phyloP scores from a whole-genome alignment of 1,140 invertebrate genomes.

The Lamellibrachia luymesi region DNA sequence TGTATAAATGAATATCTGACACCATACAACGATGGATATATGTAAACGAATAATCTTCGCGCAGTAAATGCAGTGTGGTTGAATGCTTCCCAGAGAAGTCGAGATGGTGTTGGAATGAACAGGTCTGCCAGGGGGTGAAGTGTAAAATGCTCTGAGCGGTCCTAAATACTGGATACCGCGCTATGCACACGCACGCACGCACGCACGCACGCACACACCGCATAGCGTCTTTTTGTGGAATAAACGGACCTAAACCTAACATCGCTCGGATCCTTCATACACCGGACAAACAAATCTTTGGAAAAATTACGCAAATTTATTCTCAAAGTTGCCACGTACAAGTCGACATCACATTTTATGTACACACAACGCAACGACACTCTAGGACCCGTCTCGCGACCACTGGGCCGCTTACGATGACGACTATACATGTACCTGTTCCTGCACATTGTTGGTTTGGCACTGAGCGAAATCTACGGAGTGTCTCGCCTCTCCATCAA shows the following conservation, averaged over 20 bases:
- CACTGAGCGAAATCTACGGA: background rate
- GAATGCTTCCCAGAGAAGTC: too few species aligned
- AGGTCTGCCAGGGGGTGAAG: too few species aligned
- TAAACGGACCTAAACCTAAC: background rate
- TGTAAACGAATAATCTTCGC: too few species aligned
- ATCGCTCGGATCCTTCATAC: background rate
- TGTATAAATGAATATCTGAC: too few species aligned
- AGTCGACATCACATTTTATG: background rate
- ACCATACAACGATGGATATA: too few species aligned
- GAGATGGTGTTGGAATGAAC: too few species aligned
- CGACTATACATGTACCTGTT: background rate
- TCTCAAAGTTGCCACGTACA: background rate
- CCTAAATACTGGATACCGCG: too few species aligned
- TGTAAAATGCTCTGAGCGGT: too few species aligned
- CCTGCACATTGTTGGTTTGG: background rate
- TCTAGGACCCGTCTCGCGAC: background rate
- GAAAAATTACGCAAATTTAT: constrained; percentile 3
- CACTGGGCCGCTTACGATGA: background rate
- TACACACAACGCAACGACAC: background rate
- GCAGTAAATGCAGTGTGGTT: too few species aligned
- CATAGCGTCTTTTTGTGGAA: background rate
- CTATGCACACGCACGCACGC: background rate
- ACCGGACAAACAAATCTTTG: background rate
- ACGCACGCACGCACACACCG: background rate
- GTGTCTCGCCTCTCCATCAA: background rate